Evolutionary conservation across 2,888 invertebrate species (phyloP).

Genomic region (Temnothorax unifasciatus): DNA sequence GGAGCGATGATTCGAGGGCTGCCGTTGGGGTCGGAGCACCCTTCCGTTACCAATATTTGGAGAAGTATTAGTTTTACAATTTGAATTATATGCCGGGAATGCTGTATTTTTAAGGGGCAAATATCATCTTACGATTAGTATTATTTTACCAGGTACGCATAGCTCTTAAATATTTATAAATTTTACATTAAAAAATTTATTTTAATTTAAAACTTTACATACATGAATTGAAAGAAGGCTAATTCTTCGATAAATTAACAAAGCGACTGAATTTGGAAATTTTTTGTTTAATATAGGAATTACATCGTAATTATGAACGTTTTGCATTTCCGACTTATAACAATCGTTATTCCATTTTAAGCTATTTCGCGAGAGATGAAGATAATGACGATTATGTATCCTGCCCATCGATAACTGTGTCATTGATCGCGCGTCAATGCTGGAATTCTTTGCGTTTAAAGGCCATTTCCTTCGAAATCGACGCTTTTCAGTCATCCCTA

Average conservation of each 20-base stretch:
- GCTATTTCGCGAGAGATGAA: conserved; percentile 12
- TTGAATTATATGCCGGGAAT: not conserved
- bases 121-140: not conserved
- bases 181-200: not conserved
- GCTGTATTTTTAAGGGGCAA: not conserved
- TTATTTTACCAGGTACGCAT: not conserved
- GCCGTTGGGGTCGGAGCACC: conserved; percentile 8
- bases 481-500: conserved; percentile 75
- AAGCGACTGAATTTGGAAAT: not conserved
- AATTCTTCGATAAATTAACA: not conserved
- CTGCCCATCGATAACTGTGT: conserved; percentile 46
- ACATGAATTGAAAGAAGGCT: not conserved
- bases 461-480: conserved; percentile 79
- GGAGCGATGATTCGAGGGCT: conserved; percentile 13
- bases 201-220: not conserved
- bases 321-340: not conserved
- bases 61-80: not conserved
- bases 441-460: conserved; percentile 81
- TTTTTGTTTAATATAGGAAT: not conserved
- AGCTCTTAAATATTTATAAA: not conserved
- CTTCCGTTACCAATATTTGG: not conserved
- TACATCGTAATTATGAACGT: not conserved
- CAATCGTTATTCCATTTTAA: conserved; percentile 14
- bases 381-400: conserved; percentile 47
- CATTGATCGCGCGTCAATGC: conserved; percentile 73